Base-by-base conservation (phyloP, 2,888 invertebrate genomes). In the Hipparchia semele region DNA sequence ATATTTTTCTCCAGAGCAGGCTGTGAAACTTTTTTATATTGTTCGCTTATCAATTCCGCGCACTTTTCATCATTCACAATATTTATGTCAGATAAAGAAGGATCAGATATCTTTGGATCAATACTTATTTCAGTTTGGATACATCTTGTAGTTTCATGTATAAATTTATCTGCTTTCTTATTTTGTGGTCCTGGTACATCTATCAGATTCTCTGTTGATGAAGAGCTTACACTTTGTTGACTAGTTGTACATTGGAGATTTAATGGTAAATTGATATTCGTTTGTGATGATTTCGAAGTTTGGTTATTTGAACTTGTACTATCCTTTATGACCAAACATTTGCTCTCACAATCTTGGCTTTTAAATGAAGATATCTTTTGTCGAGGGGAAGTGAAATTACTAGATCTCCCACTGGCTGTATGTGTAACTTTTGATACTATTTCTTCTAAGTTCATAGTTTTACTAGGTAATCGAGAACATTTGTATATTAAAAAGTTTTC, bases 111-210 rank as follows among this genome's bases (percentile, higher is more conserved):
- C 80, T 84, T 88, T 5, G 94, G 93, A 76, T 92, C 81, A 56
- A 94, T 90, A 77, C 90, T 92, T 46, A 94, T 91, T 81, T 92
- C 91, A 45, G 94, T 94, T 82, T 94, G 94, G 39, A 89, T 82
- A 56, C 85, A 88, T 79, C 90, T 86, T 39, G 90, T 89, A 46
- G 86, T 85, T 81, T 90, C 90, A 72, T 81, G 75, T 71, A 79
- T 59, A 54, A 58, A 62, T 67, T 66, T 67, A 45, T 56, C 73
- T 23, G 67, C 6, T 69, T 73, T 72, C 69, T 33, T 71, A 33
- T 54, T 56, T 60, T 13, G 54, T 6, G 59, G 61, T 45, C 56
- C 13, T 68, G 65, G 79, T 53, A n/a, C 71, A 53, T 72, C 60
- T 6, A 70, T 8, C 1, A 33, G 12, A 65, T 65, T 65, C 33